phyloP scores from a whole-genome alignment of 2,113 vertebrate genomes.

The Callorhinus ursinus region DNA sequence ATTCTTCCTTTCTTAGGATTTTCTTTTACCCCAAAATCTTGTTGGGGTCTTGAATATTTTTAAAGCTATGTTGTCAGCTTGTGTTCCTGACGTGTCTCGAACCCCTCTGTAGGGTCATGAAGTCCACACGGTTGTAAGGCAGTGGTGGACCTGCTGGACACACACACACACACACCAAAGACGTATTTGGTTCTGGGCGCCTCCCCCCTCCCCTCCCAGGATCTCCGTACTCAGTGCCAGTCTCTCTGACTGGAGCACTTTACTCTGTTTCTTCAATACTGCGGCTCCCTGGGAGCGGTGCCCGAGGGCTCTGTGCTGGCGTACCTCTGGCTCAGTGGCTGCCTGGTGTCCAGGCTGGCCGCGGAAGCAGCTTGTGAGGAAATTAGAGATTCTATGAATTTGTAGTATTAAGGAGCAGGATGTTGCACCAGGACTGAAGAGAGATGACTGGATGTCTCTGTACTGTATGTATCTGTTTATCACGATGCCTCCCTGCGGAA shows the following conservation, averaged over 20 bases:
- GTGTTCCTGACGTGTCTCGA: conserved; percentile 31
- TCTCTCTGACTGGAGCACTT: conserved; percentile 69
- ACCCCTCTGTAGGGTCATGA: background rate
- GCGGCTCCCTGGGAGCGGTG: background rate
- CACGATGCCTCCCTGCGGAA: conserved; percentile 43
- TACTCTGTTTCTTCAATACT: conserved; percentile 42
- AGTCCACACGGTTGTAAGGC: background rate
- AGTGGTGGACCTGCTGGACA: background rate
- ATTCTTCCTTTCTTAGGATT: conserved; percentile 25
- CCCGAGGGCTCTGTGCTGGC: background rate
- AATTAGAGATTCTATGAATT: conserved; percentile 64
- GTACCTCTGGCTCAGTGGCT: conserved; percentile 27
- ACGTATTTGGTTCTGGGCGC: conserved; percentile 43
- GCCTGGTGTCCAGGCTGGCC: conserved; percentile 42
- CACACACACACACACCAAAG: conserved; percentile 79
- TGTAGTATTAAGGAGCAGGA: conserved; percentile 48
- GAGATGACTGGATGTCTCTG: conserved; percentile 47
- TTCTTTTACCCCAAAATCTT: background rate
- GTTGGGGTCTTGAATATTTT: conserved; percentile 13
- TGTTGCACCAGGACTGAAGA: conserved; percentile 41
- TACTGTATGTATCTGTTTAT: conserved; percentile 69
- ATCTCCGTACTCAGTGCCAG: conserved; percentile 22
- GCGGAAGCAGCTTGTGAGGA: conserved; percentile 25
- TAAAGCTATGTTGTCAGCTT: conserved; percentile 30
- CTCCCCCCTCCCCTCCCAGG: background rate